Base-by-base conservation (phyloP, 2,888 invertebrate species). In the Iselma pallidipennis region DNA sequence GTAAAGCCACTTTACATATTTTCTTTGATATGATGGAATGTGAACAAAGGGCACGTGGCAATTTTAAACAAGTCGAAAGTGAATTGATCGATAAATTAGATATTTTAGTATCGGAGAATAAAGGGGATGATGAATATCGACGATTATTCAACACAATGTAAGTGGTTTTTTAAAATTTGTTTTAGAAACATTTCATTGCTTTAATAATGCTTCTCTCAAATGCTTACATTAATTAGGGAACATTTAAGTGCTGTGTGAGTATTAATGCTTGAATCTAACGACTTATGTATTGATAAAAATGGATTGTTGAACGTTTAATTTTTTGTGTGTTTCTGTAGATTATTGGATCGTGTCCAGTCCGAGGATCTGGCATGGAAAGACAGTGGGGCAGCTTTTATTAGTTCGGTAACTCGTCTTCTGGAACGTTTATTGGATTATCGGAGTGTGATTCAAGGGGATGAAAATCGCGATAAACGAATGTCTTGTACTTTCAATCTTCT, bases 11-110 rank as follows among this genome's bases (percentile, higher is more conserved):
- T 0, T 82, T 97, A 10, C 94, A 95, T 6, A 95, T 97, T 49
- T 92, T 97, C 73, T 96, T 95, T 74, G 95, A 96, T 71, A 92
- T 98, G 87, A 96, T 98, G 93, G 94, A 96, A 69, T 94, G 94
- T 73, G 96, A 97, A 76, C 90, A 92, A 63, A 84, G 85, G 76
- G 88, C 90, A 1, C 88, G 92, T 0, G 95, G 95, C 0, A 92
- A 94, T 68, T 96, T 96, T 70, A 88, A 93, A 61, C 87, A 94
- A 75, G 95, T 97, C 1, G 97, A 97, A 78, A 94, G 94, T 19
- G 96, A 96, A 71, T 83, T 98, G 4, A 96, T 97, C 54, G 96
- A 97, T 77, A 96, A 96, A 78, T 83, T 96, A 70, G 97, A 97
- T 82, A 91, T 94, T 66, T 83, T 96, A 25, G 93, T 97, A 49